Base-by-base conservation (phyloP, 2,888 invertebrate genomes). In the Panzeria rudis region DNA sequence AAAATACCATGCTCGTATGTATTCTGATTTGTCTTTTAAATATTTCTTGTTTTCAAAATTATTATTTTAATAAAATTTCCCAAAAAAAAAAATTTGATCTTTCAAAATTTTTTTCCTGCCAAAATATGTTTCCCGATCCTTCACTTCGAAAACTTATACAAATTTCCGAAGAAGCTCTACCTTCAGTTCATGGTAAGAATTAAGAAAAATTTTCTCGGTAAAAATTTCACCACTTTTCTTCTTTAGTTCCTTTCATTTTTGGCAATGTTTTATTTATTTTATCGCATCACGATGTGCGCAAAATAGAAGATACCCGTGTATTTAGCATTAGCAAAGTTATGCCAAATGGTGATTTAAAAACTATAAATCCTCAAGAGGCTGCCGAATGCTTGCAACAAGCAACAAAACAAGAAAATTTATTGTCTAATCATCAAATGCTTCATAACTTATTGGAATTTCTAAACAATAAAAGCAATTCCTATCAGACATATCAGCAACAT, bases 251-350 rank as follows among this genome's bases (percentile, higher is more conserved):
- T 11, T 35, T 91, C 5, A 38, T 91, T 8, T 80, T 91, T 62
- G 91, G 89, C 3, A 90, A 89, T 54, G 89, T 91, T 20, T 61
- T 87, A 41, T 89, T 87, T 20, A 38, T 91, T 23, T 62, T 92
- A 7, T 89, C 89, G 0, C 92, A 92, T 69, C 92, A 92, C 84
- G 92, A 92, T 77, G 77, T 91, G 8, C 89, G 91, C 3, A 89
- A 90, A 66, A 87, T 89, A 17, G 91, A 91, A 69, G 91, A 92
- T 7, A 86, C 86, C 0, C 89, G 92, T 3, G 32, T 87, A 13
- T 56, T 91, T 3, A 88, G 83, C 7, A 89, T 89, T 29, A 88
- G 68, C 50, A 89, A 88, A 38, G 15, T 90, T 23, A 52, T 73
- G 6, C 61, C 88, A 38, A 88, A 87, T 72, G 89, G 88, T 77